phyloP scores from a whole-genome alignment of 2,797 vertebrate species.

The Alfaro cultratus region DNA sequence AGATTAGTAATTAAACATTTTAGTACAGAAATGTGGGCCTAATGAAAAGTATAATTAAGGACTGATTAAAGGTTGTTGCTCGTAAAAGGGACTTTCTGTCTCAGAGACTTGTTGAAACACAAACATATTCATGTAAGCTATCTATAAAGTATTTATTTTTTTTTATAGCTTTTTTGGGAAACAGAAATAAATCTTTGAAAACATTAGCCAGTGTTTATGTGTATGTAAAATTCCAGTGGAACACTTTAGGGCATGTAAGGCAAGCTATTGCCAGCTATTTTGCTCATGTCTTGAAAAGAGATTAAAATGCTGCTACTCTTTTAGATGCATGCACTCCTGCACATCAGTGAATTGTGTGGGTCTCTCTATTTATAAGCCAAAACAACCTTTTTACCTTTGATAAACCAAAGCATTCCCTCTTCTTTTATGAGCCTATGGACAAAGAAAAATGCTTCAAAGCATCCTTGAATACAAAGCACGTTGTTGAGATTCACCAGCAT shows the following conservation, averaged over 20 bases:
- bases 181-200: too few species aligned
- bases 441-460: slow-evolving; percentile 24
- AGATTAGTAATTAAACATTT: not conserved
- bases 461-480: slow-evolving; percentile 57
- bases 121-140: too few species aligned
- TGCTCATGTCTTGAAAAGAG: slow-evolving; percentile 4
- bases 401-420: slow-evolving; percentile 1
- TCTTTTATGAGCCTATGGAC: slow-evolving; percentile 11
- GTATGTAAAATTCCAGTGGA: not conserved
- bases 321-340: not conserved
- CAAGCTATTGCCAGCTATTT: not conserved
- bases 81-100: too few species aligned
- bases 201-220: too few species aligned
- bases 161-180: too few species aligned
- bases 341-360: not conserved
- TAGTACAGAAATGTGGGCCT: too few species aligned
- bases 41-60: too few species aligned
- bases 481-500: slow-evolving; percentile 52
- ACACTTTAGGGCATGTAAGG: not conserved
- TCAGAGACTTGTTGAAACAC: too few species aligned
- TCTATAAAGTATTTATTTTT: too few species aligned
- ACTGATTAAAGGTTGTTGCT: too few species aligned
- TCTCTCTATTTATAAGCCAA: not conserved
- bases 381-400: slow-evolving; percentile 4
- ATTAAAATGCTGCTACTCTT: not conserved